Percentiles rank a stretch among this genome's conserved stretches.
Conservation (phyloP, 2,113 vertebrate genomes). For the Dipodomys spectabilis region DNA sequence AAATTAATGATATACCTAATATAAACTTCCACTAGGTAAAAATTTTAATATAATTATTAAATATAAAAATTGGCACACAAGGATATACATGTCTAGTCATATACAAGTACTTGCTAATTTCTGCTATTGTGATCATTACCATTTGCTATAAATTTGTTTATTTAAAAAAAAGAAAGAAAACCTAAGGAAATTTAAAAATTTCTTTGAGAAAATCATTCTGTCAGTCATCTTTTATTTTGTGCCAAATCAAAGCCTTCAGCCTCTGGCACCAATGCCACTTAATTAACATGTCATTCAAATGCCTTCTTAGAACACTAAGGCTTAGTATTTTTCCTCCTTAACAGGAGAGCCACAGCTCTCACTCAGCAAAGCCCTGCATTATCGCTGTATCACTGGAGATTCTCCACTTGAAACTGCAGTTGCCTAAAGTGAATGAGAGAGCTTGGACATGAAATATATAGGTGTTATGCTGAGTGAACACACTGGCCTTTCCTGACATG, state of each 20-base stretch:
- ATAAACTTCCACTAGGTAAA: slow-evolving; percentile 61
- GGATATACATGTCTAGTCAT: slow-evolving; percentile 31
- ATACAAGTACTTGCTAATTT: slow-evolving; percentile 3
- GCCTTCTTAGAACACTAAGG: slow-evolving; percentile 85
- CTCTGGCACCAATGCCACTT: slow-evolving; percentile 86
- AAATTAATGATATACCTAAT: slow-evolving; percentile 49
- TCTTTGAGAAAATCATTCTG: slow-evolving; percentile 82
- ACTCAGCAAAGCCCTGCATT: slow-evolving; percentile 85
- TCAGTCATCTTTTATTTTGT: slow-evolving; percentile 81
- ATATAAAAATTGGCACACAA: slow-evolving; percentile 64
- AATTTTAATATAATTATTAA: slow-evolving; percentile 56
- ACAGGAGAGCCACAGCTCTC: slow-evolving; percentile 83
- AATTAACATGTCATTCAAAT: slow-evolving; percentile 89
- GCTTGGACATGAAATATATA: slow-evolving; percentile 79
- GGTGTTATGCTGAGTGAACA: slow-evolving; percentile 78
- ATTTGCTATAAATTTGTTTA: slow-evolving; percentile 69
- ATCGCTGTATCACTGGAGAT: slow-evolving; percentile 84
- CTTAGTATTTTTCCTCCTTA: slow-evolving; percentile 86
- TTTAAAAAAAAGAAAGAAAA: slow-evolving; percentile 56
- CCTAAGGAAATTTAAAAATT: slow-evolving; percentile 77
- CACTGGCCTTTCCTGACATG: slow-evolving; percentile 79
- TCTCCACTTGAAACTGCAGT: slow-evolving; percentile 86
- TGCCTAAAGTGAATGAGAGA: slow-evolving; percentile 81
- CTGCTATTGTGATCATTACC: slow-evolving; percentile 59
- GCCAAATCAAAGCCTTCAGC: slow-evolving; percentile 84